phyloP scores from a whole-genome alignment of 2,797 vertebrate species.

The Xiphophorus birchmanni region DNA sequence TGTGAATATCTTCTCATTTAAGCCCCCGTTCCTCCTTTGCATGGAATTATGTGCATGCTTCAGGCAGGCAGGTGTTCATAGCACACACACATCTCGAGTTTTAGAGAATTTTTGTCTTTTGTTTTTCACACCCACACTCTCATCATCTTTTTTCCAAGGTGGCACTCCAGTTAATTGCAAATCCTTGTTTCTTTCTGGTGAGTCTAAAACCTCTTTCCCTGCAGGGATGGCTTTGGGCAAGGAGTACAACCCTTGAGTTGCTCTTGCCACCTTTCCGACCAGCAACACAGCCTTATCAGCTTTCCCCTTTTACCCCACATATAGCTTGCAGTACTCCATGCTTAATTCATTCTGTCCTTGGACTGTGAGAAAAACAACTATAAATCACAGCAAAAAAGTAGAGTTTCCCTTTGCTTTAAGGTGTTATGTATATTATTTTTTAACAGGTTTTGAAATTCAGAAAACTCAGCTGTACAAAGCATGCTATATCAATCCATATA shows the following conservation, averaged over 20 bases:
- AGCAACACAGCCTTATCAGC: constrained; percentile 31
- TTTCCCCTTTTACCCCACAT: constrained; percentile 23
- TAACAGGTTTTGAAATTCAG: not conserved
- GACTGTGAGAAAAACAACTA: constrained; percentile 22
- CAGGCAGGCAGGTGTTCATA: constrained; percentile 12
- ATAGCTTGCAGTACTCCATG: constrained; percentile 24
- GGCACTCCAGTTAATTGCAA: constrained; percentile 71
- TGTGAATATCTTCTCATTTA: constrained; percentile 26
- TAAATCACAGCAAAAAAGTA: constrained; percentile 10
- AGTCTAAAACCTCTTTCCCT: constrained; percentile 48
- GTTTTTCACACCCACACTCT: not conserved
- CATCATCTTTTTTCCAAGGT: constrained; percentile 10
- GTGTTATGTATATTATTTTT: not conserved
- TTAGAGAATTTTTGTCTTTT: constrained; percentile 20
- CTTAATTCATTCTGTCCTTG: constrained; percentile 51
- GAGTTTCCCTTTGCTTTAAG: not conserved
- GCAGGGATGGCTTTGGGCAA: constrained; percentile 44
- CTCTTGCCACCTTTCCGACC: constrained; percentile 27
- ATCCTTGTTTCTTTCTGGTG: constrained; percentile 59
- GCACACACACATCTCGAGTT: constrained; percentile 10
- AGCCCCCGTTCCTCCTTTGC: constrained; percentile 12
- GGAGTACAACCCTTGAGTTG: constrained; percentile 36
- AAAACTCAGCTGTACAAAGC: not conserved
- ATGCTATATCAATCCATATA: not conserved
- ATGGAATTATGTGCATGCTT: constrained; percentile 14